Evolutionary conservation across 2,797 vertebrate genomes (phyloP).

Genomic region (Schizothorax lantsangensis): DNA sequence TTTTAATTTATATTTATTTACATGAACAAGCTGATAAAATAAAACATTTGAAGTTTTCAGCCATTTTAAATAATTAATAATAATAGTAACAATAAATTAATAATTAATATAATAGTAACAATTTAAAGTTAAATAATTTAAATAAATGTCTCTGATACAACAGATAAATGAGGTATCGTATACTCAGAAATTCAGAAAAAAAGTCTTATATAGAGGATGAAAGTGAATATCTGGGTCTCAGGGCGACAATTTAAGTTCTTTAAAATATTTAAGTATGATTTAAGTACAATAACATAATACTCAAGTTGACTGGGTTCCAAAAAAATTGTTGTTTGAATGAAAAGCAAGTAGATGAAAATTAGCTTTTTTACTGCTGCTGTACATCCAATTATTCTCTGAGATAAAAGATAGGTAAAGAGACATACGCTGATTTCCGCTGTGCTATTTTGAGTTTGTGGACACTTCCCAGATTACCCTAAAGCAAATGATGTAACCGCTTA

Average conservation of each 20-base stretch:
- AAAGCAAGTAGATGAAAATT: not conserved
- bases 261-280: not conserved
- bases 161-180: not conserved
- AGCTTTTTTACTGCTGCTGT: not conserved
- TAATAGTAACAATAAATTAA: too few relatives aligned
- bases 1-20: not conserved
- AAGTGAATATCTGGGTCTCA: not conserved
- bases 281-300: not conserved
- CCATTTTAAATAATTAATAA: not conserved
- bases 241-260: not conserved
- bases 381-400: not conserved
- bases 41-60: not conserved
- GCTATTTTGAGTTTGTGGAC: slow-evolving; percentile 21
- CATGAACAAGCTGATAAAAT: not conserved
- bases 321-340: not conserved
- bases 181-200: not conserved
- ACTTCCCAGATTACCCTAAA: slow-evolving; percentile 17
- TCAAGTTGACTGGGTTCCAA: too few relatives aligned
- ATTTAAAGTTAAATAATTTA: not conserved
- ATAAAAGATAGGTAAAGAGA: not conserved
- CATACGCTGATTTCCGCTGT: not conserved
- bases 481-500: slow-evolving; percentile 31
- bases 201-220: not conserved
- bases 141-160: not conserved
- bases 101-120: not conserved